phyloP scores from a whole-genome alignment of 2,113 vertebrate species.

The Pycnonotus jocosus region DNA sequence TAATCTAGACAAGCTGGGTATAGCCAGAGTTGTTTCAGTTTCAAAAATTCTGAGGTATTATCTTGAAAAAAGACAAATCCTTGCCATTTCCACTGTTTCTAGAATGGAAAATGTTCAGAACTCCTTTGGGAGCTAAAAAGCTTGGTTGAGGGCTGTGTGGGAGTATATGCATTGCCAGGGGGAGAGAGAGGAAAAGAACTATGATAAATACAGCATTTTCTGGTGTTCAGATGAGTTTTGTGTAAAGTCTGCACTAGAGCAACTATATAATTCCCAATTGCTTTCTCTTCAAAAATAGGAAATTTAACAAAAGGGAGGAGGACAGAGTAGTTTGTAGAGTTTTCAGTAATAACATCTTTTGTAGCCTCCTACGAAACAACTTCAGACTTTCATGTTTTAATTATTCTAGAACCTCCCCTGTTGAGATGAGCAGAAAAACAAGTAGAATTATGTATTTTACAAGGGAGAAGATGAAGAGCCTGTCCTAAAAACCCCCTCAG shows the following conservation, averaged over 20 bases:
- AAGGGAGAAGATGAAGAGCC: not conserved
- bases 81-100: not conserved
- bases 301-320: not conserved
- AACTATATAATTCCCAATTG: not conserved
- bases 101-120: conserved; percentile 5
- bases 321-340: not conserved
- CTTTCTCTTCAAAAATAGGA: not conserved
- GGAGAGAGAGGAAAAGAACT: not conserved
- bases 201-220: conserved; percentile 18
- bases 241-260: not conserved
- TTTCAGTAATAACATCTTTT: not conserved
- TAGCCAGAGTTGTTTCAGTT: not conserved
- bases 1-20: not conserved
- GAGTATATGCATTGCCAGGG: conserved; percentile 1
- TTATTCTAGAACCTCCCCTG: not conserved
- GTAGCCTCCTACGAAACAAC: not conserved
- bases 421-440: not conserved
- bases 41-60: not conserved
- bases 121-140: not conserved
- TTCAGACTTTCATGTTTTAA: not conserved
- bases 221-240: not conserved
- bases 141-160: conserved; percentile 22
- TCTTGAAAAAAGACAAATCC: not conserved
- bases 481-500: not conserved
- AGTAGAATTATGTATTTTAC: not conserved